Conservation (phyloP, 2,113 vertebrate species). For the Phylloscopus whistleri region DNA sequence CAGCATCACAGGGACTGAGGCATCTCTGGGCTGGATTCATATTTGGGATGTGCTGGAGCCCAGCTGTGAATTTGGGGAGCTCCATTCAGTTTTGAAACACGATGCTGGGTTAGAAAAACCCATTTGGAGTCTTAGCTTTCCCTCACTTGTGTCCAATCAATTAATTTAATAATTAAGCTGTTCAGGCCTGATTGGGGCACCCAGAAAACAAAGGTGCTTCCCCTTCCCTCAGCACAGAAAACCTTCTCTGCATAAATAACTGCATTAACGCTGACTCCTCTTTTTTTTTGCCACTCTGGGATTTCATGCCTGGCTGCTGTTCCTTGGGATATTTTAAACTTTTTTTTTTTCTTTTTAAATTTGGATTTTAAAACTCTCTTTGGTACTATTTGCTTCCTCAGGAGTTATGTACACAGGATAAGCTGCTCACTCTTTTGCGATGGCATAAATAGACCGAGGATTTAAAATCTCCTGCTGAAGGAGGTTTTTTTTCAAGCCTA, state of each 20-base stretch:
- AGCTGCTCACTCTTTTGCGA: background rate
- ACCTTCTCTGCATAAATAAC: background rate
- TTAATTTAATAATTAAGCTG: background rate
- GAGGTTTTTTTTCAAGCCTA: background rate
- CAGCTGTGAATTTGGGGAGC: background rate
- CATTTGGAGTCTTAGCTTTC: background rate
- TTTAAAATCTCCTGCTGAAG: background rate
- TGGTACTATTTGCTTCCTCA: background rate
- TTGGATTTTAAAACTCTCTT: background rate
- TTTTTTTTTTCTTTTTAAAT: background rate
- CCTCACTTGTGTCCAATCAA: background rate
- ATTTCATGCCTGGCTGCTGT: background rate
- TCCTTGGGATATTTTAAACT: background rate
- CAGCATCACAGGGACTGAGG: background rate
- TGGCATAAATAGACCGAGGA: background rate
- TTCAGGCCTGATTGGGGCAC: background rate
- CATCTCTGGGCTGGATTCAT: background rate
- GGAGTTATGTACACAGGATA: background rate
- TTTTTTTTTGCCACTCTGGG: background rate
- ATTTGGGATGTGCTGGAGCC: background rate
- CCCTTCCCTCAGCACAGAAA: background rate
- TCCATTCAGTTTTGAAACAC: conserved; percentile 1
- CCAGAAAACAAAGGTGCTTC: background rate
- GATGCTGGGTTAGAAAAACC: background rate
- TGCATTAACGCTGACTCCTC: background rate